phyloP scores from a whole-genome alignment of 2,113 vertebrate species.

The Notechis scutatus region DNA sequence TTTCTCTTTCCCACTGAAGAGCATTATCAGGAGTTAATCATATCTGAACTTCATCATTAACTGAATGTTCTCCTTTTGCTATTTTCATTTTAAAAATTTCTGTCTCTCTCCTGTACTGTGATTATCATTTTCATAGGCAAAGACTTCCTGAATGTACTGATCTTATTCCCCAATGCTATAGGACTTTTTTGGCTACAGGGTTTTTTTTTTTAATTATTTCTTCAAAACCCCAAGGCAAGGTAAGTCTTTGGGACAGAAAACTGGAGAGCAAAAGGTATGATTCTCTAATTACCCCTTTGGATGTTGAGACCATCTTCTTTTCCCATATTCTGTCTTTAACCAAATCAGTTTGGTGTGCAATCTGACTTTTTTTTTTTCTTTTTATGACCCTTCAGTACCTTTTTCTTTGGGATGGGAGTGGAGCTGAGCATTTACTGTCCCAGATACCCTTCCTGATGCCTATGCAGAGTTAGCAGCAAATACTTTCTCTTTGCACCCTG shows the following conservation, averaged over 20 bases:
- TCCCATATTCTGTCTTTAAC: not conserved
- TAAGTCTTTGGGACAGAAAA: no score
- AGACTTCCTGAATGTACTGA: not conserved
- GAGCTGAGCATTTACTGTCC: not conserved
- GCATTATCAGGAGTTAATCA: conserved; percentile 61
- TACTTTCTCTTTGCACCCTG: not conserved
- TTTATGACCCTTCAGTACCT: not conserved
- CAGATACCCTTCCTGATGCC: not conserved
- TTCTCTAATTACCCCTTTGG: not conserved
- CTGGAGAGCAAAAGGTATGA: not conserved
- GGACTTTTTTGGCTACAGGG: no score
- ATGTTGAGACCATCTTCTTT: not conserved
- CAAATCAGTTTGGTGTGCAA: not conserved
- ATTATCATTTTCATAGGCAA: not conserved
- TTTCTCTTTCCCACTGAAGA: conserved; percentile 33
- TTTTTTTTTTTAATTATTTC: not conserved
- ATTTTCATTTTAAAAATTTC: conserved; percentile 27
- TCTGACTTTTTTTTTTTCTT: not conserved
- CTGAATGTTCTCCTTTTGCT: conserved; percentile 39
- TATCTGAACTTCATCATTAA: conserved; percentile 56
- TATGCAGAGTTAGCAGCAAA: not conserved
- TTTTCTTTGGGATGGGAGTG: not conserved
- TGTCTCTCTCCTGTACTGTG: not conserved
- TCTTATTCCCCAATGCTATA: not conserved
- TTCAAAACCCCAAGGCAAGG: not conserved